These are phyloP conservation scores for Rhinatrema bivittatum DNA, from an alignment of 2,797 vertebrate genomes.

Conservation along the genomic window DNA sequence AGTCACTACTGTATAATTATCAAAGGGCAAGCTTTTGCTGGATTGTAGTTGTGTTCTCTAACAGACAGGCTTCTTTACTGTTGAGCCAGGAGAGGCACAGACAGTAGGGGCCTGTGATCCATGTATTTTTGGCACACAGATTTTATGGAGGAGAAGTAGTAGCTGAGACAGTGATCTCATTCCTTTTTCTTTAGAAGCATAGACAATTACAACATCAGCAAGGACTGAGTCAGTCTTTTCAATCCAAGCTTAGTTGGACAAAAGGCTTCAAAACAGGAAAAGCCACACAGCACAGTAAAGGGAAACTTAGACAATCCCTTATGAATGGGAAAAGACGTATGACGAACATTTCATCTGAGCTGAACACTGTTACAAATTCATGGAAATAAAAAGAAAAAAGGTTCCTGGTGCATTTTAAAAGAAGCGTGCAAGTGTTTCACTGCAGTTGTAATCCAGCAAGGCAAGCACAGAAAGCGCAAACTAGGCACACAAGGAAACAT, in stretches of 20 bases:
- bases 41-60: no score
- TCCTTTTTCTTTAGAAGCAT: background rate
- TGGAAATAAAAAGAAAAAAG: background rate
- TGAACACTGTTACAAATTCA: background rate
- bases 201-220: background rate
- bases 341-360: background rate
- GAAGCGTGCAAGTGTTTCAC: no score
- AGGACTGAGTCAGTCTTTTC: background rate
- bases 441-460: no score
- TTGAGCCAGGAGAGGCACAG: no score
- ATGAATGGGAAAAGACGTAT: accelerated
- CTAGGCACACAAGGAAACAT: no score
- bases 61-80: no score
- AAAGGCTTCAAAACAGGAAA: background rate
- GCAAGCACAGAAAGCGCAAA: no score
- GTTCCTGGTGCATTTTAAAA: accelerated
- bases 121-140: no score
- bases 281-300: accelerated
- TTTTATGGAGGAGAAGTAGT: background rate
- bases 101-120: no score
- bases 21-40: no score
- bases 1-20: no score
- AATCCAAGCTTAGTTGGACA: background rate
- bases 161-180: background rate
- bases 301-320: background rate